Evolutionary conservation across 2,797 vertebrate species (phyloP).

Genomic region (Danio kyathit): DNA sequence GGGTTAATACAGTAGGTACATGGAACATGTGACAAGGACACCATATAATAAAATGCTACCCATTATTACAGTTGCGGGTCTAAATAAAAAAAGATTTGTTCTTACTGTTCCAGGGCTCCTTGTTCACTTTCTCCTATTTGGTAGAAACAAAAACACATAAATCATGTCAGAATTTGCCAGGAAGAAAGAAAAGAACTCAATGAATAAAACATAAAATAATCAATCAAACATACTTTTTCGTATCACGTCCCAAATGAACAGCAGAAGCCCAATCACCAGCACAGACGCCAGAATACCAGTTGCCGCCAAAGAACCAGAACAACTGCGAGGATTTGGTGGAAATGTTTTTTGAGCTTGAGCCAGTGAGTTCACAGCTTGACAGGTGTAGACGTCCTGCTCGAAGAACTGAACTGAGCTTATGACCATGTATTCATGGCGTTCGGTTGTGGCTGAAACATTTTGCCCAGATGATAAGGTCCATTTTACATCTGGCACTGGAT

Average conservation of each 20-base stretch:
- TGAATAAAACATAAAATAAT: neutral
- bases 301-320: neutral
- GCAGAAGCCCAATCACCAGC: neutral
- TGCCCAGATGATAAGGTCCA: slow-evolving; percentile 25
- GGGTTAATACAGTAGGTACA: no score
- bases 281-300: slow-evolving; percentile 1
- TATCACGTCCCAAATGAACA: neutral
- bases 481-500: slow-evolving; percentile 38
- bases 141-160: neutral
- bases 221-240: neutral
- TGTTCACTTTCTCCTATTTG: neutral
- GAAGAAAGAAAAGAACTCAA: neutral
- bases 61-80: neutral
- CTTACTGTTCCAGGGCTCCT: slow-evolving; percentile 1
- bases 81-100: neutral
- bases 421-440: neutral
- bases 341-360: slow-evolving; percentile 29
- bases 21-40: no score
- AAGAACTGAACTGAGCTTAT: slow-evolving; percentile 6
- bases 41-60: no score
- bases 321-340: neutral
- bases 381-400: slow-evolving; percentile 25
- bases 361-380: slow-evolving; percentile 43
- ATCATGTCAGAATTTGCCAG: neutral
- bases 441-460: neutral